phyloP scores from a whole-genome alignment of 1,140 invertebrate genomes.

The Dendroctonus ponderosae region DNA sequence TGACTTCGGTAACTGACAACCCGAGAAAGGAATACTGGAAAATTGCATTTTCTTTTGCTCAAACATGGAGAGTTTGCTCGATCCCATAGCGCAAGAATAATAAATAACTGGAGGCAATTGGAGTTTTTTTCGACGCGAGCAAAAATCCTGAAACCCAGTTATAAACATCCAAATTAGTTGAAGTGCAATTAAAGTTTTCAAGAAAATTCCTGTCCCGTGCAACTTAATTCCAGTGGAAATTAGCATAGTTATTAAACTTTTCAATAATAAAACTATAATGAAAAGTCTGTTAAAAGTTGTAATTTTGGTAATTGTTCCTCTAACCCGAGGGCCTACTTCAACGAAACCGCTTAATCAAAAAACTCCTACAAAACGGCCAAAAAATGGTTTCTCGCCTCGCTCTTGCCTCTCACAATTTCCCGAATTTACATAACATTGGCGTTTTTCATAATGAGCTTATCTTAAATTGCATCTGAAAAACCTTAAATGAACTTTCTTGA shows the following conservation, averaged over 20 bases:
- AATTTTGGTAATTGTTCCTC: conserved; percentile 18
- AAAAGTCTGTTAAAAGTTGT: conserved; percentile 22
- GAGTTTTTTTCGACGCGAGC: too few relatives aligned
- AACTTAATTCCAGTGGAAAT: background rate
- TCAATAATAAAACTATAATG: conserved; percentile 11
- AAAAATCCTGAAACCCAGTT: too few relatives aligned
- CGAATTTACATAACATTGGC: conserved; percentile 20
- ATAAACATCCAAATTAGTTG: too few relatives aligned
- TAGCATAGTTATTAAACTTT: conserved; percentile 13
- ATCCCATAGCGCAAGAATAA: too few relatives aligned
- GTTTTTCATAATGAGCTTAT: conserved; percentile 14
- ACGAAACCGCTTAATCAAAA: conserved; percentile 9
- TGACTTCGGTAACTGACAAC: too few relatives aligned
- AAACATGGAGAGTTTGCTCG: too few relatives aligned
- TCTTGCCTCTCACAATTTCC: conserved; percentile 10
- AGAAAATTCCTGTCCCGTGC: too few relatives aligned
- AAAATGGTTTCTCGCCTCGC: conserved; percentile 9
- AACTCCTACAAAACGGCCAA: conserved; percentile 4
- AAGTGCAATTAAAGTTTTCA: too few relatives aligned
- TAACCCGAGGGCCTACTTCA: background rate
- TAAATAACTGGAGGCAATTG: too few relatives aligned
- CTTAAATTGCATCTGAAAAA: conserved; percentile 12
- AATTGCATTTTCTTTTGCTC: too few relatives aligned
- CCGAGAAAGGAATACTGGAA: too few relatives aligned
- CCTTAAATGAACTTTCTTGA: conserved; percentile 15